Percentiles rank a stretch among this genome's conserved stretches.
These are phyloP conservation scores for Rafetus swinhoei DNA, from an alignment of 2,113 vertebrate genomes.

Conservation along the genomic window DNA sequence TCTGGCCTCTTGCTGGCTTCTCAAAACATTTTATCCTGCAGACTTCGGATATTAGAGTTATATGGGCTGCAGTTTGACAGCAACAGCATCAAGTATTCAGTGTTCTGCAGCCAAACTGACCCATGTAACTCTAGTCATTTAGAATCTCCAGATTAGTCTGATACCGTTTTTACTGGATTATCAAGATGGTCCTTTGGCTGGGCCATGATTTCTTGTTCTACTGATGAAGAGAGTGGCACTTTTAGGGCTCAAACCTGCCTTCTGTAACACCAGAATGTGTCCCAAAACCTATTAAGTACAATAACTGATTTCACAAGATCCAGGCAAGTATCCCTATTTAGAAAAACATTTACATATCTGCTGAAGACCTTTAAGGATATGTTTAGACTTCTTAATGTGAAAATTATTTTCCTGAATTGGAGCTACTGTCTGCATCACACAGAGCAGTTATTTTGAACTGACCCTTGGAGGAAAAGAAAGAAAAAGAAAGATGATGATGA, in stretches of 20 bases:
- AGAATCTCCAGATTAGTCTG: not conserved
- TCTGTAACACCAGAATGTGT: not conserved
- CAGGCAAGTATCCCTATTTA: not conserved
- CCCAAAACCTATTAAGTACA: not conserved
- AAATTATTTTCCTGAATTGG: not conserved
- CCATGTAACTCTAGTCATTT: not conserved
- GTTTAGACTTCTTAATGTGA: not conserved
- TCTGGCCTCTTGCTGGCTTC: not conserved
- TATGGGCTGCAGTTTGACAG: not conserved
- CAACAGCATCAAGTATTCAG: too few relatives aligned
- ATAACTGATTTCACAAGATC: conserved; percentile 7
- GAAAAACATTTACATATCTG: not conserved
- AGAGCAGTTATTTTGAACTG: not conserved
- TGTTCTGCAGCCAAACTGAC: not conserved
- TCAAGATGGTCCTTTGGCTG: not conserved
- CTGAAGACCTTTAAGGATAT: not conserved
- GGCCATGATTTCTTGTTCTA: not conserved
- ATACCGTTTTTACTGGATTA: not conserved
- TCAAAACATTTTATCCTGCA: not conserved
- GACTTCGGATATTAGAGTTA: not conserved
- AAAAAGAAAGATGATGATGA: not conserved
- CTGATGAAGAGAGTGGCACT: not conserved
- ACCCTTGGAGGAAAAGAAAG: not conserved
- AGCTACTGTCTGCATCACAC: not conserved
- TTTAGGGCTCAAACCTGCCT: not conserved